phyloP scores from a whole-genome alignment of 2,888 invertebrate genomes.

The Idaea straminata region DNA sequence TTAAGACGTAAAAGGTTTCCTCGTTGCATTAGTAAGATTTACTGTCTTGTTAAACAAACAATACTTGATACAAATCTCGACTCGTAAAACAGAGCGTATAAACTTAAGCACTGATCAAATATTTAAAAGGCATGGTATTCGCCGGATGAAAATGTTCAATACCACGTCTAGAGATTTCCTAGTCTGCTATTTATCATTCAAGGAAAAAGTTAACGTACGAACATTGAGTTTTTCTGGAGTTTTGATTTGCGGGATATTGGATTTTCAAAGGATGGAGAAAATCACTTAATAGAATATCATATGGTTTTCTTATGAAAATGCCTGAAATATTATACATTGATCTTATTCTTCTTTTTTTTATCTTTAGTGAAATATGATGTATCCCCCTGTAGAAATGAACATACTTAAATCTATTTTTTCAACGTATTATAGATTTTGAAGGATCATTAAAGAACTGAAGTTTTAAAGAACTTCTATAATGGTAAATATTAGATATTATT shows the following conservation, averaged over 20 bases:
- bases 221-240: slow-evolving; percentile 24
- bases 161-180: slow-evolving; percentile 16
- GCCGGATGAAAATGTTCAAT: slow-evolving; percentile 22
- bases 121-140: slow-evolving; percentile 12
- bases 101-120: slow-evolving; percentile 18
- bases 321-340: neutral
- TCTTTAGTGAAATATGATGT: too few relatives aligned
- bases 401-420: too few relatives aligned
- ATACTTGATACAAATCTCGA: slow-evolving; percentile 10
- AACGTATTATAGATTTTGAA: too few relatives aligned
- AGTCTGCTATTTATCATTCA: slow-evolving; percentile 21
- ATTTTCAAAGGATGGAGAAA: slow-evolving; percentile 24
- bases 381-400: too few relatives aligned
- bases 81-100: slow-evolving; percentile 6
- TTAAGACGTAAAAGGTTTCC: slow-evolving; percentile 1
- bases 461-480: too few relatives aligned
- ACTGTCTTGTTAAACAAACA: slow-evolving; percentile 1
- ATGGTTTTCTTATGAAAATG: neutral
- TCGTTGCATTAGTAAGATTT: neutral
- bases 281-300: slow-evolving; percentile 18
- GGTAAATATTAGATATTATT: too few relatives aligned
- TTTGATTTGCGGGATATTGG: slow-evolving; percentile 32
- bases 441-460: too few relatives aligned
- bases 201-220: slow-evolving; percentile 19
- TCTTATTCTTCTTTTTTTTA: too few relatives aligned